A percentile compares a stretch with the other conserved stretches of the same genome.
phyloP scores from a whole-genome alignment of 1,140 invertebrate genomes.

The Andrena cerasifolii region DNA sequence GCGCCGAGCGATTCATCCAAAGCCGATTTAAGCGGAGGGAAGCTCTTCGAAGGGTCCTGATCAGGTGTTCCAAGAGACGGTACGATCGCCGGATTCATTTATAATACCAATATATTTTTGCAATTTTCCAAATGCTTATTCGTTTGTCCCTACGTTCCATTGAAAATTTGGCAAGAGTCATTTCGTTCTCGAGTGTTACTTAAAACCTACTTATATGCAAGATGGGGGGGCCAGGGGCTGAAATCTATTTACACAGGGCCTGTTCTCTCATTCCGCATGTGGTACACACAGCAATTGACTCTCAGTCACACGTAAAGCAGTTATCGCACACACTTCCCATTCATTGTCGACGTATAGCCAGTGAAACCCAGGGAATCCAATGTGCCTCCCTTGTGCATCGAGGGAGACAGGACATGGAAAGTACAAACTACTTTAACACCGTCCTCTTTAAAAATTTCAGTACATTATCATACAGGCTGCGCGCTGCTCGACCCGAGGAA shows the following conservation, averaged over 20 bases:
- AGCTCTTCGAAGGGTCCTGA: slow-evolving; percentile 42
- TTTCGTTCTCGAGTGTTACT: slow-evolving; percentile 71
- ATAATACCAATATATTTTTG: slow-evolving; percentile 80
- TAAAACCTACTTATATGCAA: slow-evolving; percentile 63
- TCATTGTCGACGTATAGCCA: not conserved
- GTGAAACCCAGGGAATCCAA: not conserved
- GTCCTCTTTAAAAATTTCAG: no score
- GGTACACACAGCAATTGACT: slow-evolving; percentile 15
- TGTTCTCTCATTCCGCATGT: slow-evolving; percentile 2
- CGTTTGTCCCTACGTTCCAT: slow-evolving; percentile 74
- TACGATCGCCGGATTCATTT: slow-evolving; percentile 62
- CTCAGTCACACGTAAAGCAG: slow-evolving; percentile 16
- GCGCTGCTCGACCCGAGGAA: no score
- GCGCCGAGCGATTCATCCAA: no score
- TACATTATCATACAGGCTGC: no score
- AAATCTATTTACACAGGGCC: slow-evolving; percentile 69
- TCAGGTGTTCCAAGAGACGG: slow-evolving; percentile 17
- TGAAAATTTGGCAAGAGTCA: slow-evolving; percentile 79
- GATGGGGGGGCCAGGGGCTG: slow-evolving; percentile 56
- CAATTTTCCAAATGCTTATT: slow-evolving; percentile 74
- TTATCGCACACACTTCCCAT: not conserved
- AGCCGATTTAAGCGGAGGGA: slow-evolving; percentile 43
- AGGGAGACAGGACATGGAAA: no score
- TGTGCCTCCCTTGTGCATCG: no score
- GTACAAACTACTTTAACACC: no score